Evolutionary conservation across 2,797 vertebrate genomes (phyloP).

Genomic region (Protosalanx chinensis): DNA sequence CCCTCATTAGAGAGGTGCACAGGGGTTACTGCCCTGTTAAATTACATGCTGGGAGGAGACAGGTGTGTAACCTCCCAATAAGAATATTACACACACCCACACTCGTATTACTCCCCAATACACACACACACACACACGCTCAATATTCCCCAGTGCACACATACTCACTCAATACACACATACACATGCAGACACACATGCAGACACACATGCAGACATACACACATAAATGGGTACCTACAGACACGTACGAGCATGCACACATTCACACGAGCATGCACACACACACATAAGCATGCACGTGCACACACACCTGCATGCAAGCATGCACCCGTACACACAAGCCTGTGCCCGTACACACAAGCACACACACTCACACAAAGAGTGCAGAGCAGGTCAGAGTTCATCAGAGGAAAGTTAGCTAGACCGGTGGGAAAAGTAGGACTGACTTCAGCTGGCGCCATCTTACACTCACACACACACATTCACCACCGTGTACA

Average conservation of each 20-base stretch:
- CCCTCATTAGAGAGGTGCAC: conserved; percentile 25
- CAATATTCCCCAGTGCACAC: conserved; percentile 50
- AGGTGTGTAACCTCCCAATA: conserved; percentile 28
- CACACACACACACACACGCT: conserved; percentile 5
- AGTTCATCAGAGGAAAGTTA: neutral
- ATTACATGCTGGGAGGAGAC: conserved; percentile 17
- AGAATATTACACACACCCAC: neutral
- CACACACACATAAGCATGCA: neutral
- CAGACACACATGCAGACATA: conserved; percentile 5
- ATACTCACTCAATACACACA: conserved; percentile 2
- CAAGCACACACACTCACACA: no score
- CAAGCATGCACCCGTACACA: neutral
- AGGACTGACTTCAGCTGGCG: neutral
- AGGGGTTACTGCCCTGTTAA: conserved; percentile 42
- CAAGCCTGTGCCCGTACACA: neutral
- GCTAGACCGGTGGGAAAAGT: neutral
- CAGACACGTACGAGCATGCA: neutral
- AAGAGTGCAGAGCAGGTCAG: no score
- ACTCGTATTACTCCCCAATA: neutral
- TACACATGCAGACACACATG: neutral
- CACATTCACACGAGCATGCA: neutral
- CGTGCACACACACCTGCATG: neutral
- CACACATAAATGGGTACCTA: conserved; percentile 5
- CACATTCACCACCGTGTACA: neutral
- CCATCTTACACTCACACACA: neutral